phyloP scores from a whole-genome alignment of 2,797 vertebrate genomes.

The Phataginus tetradactyla region DNA sequence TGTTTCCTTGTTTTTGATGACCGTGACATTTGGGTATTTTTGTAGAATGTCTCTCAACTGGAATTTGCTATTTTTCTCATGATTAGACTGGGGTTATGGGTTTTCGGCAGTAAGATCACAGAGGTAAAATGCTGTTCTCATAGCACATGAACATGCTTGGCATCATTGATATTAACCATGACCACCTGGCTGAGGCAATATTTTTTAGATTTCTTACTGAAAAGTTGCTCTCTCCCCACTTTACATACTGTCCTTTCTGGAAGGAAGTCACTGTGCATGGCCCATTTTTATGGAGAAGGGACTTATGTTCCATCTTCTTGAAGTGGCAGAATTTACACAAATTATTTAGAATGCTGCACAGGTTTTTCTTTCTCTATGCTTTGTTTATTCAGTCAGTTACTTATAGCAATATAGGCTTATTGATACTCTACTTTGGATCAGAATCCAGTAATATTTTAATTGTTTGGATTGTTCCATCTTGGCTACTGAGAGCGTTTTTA shows the following conservation, averaged over 20 bases:
- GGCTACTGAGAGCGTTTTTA: neutral
- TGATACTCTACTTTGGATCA: neutral
- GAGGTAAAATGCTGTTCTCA: neutral
- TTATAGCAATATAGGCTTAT: neutral
- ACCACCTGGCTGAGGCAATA: neutral
- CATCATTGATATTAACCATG: neutral
- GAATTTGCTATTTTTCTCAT: neutral
- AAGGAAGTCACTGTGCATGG: neutral
- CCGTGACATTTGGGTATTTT: neutral
- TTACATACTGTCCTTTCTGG: neutral
- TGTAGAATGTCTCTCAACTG: neutral
- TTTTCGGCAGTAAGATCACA: neutral
- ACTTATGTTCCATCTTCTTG: neutral
- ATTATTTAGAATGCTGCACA: neutral
- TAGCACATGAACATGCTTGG: neutral
- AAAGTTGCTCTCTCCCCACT: neutral
- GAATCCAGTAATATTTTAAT: neutral
- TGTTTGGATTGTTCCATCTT: neutral
- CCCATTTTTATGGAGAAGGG: neutral
- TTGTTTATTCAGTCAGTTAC: neutral
- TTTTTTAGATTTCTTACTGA: neutral
- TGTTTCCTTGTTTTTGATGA: neutral
- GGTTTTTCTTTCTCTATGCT: neutral
- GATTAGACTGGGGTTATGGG: neutral
- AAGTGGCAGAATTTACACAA: neutral